Conservation (phyloP, 2,113 vertebrate genomes). For the Regulus satrapa region DNA sequence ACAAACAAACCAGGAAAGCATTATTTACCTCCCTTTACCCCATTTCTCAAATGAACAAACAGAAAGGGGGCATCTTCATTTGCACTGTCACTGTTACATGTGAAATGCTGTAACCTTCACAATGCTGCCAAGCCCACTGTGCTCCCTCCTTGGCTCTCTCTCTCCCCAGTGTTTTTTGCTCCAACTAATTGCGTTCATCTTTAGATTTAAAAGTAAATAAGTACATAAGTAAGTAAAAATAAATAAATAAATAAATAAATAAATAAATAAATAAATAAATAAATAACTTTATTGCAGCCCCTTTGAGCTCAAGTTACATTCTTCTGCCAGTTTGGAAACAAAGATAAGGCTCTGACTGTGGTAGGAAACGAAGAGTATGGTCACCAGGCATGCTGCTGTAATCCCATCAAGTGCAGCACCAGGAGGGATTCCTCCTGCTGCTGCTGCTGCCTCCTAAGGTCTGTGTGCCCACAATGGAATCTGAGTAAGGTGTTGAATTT, state of each 20-base stretch:
- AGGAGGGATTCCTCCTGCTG: not conserved
- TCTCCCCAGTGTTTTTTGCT: not conserved
- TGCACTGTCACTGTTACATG: not conserved
- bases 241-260: not conserved
- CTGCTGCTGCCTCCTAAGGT: not conserved
- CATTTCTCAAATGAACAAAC: not conserved
- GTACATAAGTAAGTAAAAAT: not conserved
- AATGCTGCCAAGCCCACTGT: not conserved
- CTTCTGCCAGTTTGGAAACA: not conserved
- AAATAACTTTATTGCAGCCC: not conserved
- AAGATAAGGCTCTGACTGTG: not conserved
- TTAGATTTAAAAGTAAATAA: not conserved
- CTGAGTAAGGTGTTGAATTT: not conserved
- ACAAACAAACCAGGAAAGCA: not conserved
- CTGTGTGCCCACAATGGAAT: accelerated
- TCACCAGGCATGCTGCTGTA: not conserved
- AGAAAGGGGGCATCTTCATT: not conserved
- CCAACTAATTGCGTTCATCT: not conserved
- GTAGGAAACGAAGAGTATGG: not conserved
- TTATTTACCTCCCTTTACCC: not conserved
- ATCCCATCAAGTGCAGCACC: no score
- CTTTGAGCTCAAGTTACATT: not conserved
- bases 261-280: not conserved
- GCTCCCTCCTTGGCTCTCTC: not conserved
- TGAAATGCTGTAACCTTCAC: not conserved